A percentile compares a stretch with the other conserved stretches of the same genome.
These are phyloP conservation scores for Porites lutea DNA, from an alignment of 64 coral and sea anemone species.

Conservation along the genomic window DNA sequence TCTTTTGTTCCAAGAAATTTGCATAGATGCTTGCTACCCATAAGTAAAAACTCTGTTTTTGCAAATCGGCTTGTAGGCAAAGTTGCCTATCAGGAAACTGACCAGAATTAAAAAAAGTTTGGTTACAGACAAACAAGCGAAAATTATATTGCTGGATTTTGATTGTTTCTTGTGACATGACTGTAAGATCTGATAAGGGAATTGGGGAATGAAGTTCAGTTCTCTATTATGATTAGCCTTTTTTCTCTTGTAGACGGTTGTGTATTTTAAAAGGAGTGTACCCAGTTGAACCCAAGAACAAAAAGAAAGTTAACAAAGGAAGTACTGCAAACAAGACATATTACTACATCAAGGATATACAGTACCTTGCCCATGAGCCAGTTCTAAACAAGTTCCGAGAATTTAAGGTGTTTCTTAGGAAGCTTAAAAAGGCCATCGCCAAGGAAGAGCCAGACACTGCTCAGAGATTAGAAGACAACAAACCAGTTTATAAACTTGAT, in stretches of 20 bases:
- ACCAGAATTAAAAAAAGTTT: too few relatives aligned
- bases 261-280: slow-evolving; percentile 98
- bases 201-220: too few relatives aligned
- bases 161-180: too few relatives aligned
- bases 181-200: too few relatives aligned
- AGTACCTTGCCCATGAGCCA: slow-evolving; percentile 92
- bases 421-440: slow-evolving; percentile 94
- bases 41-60: too few relatives aligned
- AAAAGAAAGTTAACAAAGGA: slow-evolving; percentile 97
- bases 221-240: too few relatives aligned
- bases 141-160: too few relatives aligned
- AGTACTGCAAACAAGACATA: slow-evolving; percentile 90
- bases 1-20: too few relatives aligned
- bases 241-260: slow-evolving; percentile 60
- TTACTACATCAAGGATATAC: slow-evolving; percentile 93
- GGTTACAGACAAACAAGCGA: too few relatives aligned
- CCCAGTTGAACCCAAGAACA: slow-evolving; percentile 97
- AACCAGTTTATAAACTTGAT: slow-evolving; percentile 93
- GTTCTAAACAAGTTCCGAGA: slow-evolving; percentile 96
- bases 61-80: too few relatives aligned
- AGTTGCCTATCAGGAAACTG: too few relatives aligned
- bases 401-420: slow-evolving; percentile 94
- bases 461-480: slow-evolving; percentile 81
- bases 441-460: slow-evolving; percentile 97
- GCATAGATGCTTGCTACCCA: too few relatives aligned